Conservation (phyloP, 2,113 vertebrate genomes). For the Podarcis muralis region DNA sequence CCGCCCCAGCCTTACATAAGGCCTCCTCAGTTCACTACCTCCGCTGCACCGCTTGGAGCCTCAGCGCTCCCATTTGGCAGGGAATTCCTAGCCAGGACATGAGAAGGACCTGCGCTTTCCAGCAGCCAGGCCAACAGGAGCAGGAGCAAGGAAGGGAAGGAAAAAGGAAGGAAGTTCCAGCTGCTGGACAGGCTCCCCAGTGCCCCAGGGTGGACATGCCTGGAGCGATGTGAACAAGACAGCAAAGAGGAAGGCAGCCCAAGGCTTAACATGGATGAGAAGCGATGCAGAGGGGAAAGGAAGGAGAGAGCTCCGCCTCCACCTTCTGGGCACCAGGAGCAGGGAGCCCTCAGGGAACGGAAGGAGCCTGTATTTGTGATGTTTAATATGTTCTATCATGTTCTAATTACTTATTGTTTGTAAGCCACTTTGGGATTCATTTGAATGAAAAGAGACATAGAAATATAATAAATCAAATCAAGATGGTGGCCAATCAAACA, state of each 20-base stretch:
- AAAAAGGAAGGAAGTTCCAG: neutral
- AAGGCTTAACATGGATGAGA: neutral
- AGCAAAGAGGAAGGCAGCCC: neutral
- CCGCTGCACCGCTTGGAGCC: constrained; percentile 23
- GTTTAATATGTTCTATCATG: no score
- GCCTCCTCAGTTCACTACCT: constrained; percentile 60
- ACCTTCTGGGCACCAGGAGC: no score
- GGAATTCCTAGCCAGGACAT: constrained; percentile 56
- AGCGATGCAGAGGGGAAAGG: no score
- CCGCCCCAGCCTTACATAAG: constrained; percentile 60
- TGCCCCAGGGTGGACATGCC: neutral
- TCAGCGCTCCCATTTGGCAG: constrained; percentile 43
- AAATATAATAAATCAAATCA: no score
- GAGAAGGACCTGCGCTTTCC: constrained; percentile 48
- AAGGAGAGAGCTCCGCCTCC: no score
- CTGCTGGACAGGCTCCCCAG: neutral
- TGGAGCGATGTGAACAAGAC: neutral
- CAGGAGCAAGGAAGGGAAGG: no score
- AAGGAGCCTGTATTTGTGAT: no score
- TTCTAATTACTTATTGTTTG: no score
- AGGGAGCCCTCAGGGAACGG: no score
- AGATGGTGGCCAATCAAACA: no score
- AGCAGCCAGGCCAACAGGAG: neutral
- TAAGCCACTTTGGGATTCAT: no score
- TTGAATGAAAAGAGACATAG: no score